Evolutionary conservation across 2,888 invertebrate genomes (phyloP), one percentile per base, ranked within the genome.

Genomic region (Schrankia costaestrigalis): DNA sequence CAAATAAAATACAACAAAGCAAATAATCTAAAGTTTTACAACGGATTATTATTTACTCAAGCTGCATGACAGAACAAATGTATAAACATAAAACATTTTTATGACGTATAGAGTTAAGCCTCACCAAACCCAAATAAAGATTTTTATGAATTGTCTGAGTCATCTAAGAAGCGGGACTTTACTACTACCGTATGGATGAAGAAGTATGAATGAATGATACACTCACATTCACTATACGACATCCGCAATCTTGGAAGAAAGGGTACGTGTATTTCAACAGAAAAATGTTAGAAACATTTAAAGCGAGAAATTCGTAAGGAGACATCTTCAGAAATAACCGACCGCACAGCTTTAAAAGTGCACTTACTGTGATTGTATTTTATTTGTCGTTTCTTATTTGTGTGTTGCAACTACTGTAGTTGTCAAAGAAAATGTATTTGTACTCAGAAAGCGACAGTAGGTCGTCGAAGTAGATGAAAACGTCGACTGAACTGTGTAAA

Each of bases 291-390:
- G 46, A 41, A 53, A 50, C 50, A 63, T 62, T 55, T 50, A 48
- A 23, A 42, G 32, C 37, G 35, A 44, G 41, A 55, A 49, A 45
- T 58, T 56, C 46, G 35, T 47, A 46, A 42, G 40, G 38, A 56
- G 57, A 64, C 48, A 55, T 62, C 50, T 60, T 48, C 57, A 59
- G 50, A 66, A 56, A 69, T 67, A 68, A 56, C 58, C 50, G 31
- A 58, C 58, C 58, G 52, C 53, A 44, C 42, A 57, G 48, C 54
- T 61, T 59, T 48, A 58, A 56, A 58, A 67, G 65, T 69, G 74
- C 75, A 73, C 75, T 76, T 62, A 65, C 61, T 24, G 42, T 68
- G 74, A 75, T 75, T 75, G 70, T 71, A 60, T 58, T 65, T 59
- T 58, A 63, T 63, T 64, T 61, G 55, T 56, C 44, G 41, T 54